Evolutionary conservation across 2,113 vertebrate species (phyloP).

Genomic region (Dicaeum eximium): DNA sequence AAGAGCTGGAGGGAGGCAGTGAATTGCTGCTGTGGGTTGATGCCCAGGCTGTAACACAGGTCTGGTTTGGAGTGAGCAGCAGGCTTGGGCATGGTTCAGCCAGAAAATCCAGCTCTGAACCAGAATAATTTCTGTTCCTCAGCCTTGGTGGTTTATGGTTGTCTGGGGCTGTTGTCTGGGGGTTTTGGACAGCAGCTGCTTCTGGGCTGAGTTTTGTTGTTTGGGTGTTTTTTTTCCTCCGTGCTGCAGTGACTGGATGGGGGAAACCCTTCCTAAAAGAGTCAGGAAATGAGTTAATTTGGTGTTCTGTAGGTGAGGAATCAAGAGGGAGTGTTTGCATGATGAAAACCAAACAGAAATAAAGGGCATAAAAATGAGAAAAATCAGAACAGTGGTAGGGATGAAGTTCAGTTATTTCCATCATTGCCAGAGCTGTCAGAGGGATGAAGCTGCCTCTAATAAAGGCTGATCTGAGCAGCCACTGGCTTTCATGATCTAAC

Average conservation of each 20-base stretch:
- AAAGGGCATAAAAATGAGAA: constrained; percentile 6
- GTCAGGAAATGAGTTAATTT: neutral
- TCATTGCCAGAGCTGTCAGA: constrained; percentile 6
- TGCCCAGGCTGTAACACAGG: neutral
- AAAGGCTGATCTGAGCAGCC: constrained; percentile 9
- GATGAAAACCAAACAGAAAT: constrained; percentile 2
- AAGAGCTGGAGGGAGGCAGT: neutral
- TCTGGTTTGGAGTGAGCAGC: neutral
- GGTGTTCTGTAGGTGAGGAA: neutral
- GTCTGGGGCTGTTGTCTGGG: neutral
- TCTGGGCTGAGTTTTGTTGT: neutral
- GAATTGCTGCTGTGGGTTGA: neutral
- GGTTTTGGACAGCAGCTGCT: neutral
- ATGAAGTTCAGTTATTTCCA: neutral
- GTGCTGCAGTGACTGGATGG: neutral
- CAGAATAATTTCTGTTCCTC: neutral
- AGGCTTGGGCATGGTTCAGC: neutral
- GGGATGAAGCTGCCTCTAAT: neutral
- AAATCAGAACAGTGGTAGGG: neutral
- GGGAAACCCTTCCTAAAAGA: neutral
- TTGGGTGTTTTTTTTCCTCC: neutral
- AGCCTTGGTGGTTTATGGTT: neutral
- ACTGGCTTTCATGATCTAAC: neutral
- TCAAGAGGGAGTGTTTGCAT: neutral
- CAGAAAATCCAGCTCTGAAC: neutral